A percentile compares a stretch with the other conserved stretches of the same genome.
These are phyloP conservation scores for Eupithecia exiguata DNA, from an alignment of 2,888 invertebrate genomes.

Conservation along the genomic window DNA sequence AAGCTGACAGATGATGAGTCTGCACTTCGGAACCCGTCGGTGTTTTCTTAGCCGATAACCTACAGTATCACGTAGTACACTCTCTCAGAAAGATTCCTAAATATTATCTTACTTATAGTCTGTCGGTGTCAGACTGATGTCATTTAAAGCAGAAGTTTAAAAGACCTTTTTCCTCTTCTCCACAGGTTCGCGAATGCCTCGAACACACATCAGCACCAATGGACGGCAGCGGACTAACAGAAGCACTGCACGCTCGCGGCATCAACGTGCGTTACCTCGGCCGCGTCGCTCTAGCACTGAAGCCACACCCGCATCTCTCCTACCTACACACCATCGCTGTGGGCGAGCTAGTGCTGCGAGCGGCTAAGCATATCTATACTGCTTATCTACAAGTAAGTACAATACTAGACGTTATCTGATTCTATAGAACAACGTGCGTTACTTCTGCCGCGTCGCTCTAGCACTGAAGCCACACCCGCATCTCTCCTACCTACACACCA, in stretches of 20 bases:
- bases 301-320: conserved; percentile 90
- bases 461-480: conserved; percentile 90
- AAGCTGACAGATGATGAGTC: no score
- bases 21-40: no score
- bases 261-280: conserved; percentile 99
- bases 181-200: conserved; percentile 92
- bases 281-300: conserved; percentile 91
- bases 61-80: no score
- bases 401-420: background rate
- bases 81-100: no score
- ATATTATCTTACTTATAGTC: no score
- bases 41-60: no score
- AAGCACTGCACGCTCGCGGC: conserved; percentile 96
- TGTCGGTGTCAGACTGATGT: no score
- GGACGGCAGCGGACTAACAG: conserved; percentile 96
- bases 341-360: conserved; percentile 93
- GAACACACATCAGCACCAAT: conserved; percentile 97
- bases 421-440: conserved; percentile 98
- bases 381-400: conserved; percentile 90
- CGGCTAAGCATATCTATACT: conserved; percentile 97
- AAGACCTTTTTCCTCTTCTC: no score
- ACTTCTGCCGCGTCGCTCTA: conserved; percentile 95
- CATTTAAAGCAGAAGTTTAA: no score
- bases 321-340: conserved; percentile 96
- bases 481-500: conserved; percentile 93